A percentile compares a stretch with the other conserved stretches of the same genome.
Conservation (phyloP, 2,113 vertebrate species). For the Nothoprocta pentlandii region DNA sequence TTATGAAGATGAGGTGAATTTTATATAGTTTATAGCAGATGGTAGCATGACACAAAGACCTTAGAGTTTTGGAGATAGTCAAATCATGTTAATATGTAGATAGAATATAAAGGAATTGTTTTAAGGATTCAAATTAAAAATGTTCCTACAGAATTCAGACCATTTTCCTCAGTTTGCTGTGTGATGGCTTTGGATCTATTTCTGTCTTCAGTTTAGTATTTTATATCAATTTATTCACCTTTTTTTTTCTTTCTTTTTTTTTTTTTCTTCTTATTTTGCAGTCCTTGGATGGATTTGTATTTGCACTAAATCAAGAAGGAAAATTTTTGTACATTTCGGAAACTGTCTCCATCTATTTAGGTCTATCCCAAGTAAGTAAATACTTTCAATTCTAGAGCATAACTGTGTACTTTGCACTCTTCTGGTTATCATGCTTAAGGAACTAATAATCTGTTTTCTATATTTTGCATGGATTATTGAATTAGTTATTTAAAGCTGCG, state of each 20-base stretch:
- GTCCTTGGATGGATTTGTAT: slow-evolving; percentile 99
- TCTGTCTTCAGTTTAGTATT: not conserved
- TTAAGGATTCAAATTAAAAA: not conserved
- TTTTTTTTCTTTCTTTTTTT: slow-evolving; percentile 32
- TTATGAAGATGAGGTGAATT: not conserved
- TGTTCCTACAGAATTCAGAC: not conserved
- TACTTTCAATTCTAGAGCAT: slow-evolving; percentile 45
- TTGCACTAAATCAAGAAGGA: slow-evolving; percentile 99
- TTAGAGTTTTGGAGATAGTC: not conserved
- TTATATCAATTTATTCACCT: slow-evolving; percentile 50
- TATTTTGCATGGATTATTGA: slow-evolving; percentile 56
- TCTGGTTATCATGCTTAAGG: slow-evolving; percentile 1
- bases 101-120: slow-evolving; percentile 6
- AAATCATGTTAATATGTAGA: not conserved
- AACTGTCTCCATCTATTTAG: slow-evolving; percentile 99
- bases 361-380: slow-evolving; percentile 96
- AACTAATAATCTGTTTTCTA: slow-evolving; percentile 37
- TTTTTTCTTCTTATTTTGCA: slow-evolving; percentile 66
- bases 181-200: slow-evolving; percentile 6
- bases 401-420: not conserved
- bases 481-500: slow-evolving; percentile 37
- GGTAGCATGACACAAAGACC: not conserved
- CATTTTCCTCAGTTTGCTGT: not conserved
- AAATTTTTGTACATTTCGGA: slow-evolving; percentile 99
- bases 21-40: not conserved